Evolutionary conservation across 1,140 invertebrate species (phyloP).

Genomic region (Papilio polyxenes): DNA sequence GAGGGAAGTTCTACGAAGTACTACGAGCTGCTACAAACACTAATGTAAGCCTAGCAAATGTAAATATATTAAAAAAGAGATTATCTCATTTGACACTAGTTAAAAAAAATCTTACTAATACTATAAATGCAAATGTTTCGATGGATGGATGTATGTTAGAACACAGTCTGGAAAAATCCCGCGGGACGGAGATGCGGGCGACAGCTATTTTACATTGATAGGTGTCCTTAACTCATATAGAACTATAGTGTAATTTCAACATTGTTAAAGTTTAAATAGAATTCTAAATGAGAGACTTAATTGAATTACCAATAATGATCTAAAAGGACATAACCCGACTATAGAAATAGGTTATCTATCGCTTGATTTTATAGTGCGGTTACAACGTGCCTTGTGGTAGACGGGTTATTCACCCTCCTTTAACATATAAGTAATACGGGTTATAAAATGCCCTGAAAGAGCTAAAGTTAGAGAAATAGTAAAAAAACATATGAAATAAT

Average conservation of each 20-base stretch:
- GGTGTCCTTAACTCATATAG: not conserved
- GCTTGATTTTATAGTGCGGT: slow-evolving; percentile 10
- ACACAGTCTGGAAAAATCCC: no score
- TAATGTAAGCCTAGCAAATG: not conserved
- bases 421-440: not conserved
- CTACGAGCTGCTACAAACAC: not conserved
- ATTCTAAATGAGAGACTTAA: slow-evolving; percentile 19
- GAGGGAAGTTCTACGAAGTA: not conserved
- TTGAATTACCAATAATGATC: slow-evolving; percentile 12
- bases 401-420: not conserved
- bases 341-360: not conserved
- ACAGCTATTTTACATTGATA: not conserved
- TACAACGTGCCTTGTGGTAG: not conserved
- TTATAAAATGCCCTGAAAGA: not conserved
- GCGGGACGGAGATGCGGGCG: no score
- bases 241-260: not conserved
- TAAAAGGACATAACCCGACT: not conserved
- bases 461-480: no score
- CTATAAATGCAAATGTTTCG: no score
- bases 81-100: not conserved
- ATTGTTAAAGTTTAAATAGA: not conserved
- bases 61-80: not conserved
- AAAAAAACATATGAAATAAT: no score
- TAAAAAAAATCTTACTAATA: no score
- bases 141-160: no score